Conservation (phyloP, 2,888 invertebrate species). For the Mesodorylaimus sp. region DNA sequence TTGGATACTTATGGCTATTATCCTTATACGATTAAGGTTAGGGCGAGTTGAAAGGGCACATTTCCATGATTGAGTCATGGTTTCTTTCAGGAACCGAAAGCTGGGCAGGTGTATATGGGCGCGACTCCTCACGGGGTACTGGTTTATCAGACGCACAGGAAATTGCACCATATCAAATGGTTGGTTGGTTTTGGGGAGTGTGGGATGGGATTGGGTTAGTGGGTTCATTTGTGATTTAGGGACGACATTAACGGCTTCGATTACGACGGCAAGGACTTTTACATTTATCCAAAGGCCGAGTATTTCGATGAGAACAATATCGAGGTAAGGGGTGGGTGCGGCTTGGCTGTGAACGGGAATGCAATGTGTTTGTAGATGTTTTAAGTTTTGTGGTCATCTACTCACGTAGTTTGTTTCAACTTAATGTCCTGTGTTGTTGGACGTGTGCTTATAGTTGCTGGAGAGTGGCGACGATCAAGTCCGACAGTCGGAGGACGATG, state of each 20-base stretch:
- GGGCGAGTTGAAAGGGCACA: conserved; percentile 9
- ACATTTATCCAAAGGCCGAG: conserved; percentile 47
- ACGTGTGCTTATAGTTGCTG: too few relatives aligned
- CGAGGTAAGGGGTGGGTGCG: neutral
- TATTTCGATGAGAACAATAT: conserved; percentile 11
- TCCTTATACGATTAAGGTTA: conserved; percentile 87
- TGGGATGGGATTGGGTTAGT: neutral
- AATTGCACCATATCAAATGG: conserved; percentile 90
- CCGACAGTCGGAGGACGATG: too few relatives aligned
- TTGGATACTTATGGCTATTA: conserved; percentile 93
- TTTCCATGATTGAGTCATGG: neutral
- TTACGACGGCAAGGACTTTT: conserved; percentile 93
- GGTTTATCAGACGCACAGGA: conserved; percentile 76
- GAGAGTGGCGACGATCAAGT: too few relatives aligned
- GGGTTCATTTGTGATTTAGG: conserved; percentile 22
- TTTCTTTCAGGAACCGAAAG: conserved; percentile 55
- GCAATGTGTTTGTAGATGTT: neutral
- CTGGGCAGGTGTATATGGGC: conserved; percentile 68
- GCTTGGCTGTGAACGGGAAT: neutral
- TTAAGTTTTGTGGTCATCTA: neutral
- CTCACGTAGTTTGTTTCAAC: neutral
- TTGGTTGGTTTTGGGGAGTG: conserved; percentile 21
- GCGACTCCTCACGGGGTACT: conserved; percentile 86
- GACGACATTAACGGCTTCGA: conserved; percentile 80
- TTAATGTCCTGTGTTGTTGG: conserved; percentile 10